Percentiles rank a stretch among this genome's conserved stretches.
Evolutionary conservation across 1,140 invertebrate species (phyloP).

Genomic region (Zaprionus nigranus): DNA sequence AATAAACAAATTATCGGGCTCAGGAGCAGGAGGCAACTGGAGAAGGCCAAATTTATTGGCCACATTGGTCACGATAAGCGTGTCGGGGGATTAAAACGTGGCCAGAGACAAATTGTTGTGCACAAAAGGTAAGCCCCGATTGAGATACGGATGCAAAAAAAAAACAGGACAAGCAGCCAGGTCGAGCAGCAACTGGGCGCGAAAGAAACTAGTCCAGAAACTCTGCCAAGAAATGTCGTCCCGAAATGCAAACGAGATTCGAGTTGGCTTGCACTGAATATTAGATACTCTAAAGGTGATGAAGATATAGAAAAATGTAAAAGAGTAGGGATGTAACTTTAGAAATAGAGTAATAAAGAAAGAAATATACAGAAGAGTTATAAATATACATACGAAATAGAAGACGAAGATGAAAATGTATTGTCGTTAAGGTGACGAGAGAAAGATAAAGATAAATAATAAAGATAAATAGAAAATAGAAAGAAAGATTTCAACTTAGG

Average conservation of each 20-base stretch:
- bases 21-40: neutral
- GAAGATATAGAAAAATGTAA: no score
- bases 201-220: conserved; percentile 37
- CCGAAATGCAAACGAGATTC: conserved; percentile 37
- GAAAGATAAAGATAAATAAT: no score
- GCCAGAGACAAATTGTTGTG: conserved; percentile 50
- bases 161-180: neutral
- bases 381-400: no score
- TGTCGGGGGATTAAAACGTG: conserved; percentile 27
- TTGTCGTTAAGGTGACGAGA: no score
- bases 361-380: no score
- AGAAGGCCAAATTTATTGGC: conserved; percentile 2
- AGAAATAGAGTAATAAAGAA: no score
- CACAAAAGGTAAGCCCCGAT: conserved; percentile 53
- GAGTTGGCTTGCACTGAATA: neutral
- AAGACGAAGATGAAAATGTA: no score
- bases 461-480: no score
- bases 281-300: conserved; percentile 4
- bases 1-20: conserved; percentile 64
- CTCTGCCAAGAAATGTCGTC: conserved; percentile 48
- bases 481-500: no score
- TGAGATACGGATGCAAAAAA: conserved; percentile 33
- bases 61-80: conserved; percentile 30
- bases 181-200: conserved; percentile 32
- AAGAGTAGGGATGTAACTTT: no score